Base-by-base conservation (phyloP, 2,888 invertebrate species). In the Cynaeus angustus region DNA sequence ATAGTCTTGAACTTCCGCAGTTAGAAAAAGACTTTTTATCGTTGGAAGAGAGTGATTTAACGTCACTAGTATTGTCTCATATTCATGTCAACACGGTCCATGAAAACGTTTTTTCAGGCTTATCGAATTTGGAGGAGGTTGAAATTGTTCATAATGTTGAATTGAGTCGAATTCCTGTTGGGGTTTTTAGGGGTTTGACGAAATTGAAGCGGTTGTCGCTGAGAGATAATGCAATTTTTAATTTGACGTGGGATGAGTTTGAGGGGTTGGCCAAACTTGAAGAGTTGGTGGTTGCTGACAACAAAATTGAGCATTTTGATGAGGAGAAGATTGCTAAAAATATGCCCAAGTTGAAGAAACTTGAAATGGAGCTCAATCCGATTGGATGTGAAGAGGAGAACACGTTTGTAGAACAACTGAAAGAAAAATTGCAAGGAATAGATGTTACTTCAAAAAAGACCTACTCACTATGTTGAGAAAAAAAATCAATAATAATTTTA, bases 231-330 rank as follows among this genome's bases (percentile, higher is more conserved):
- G 16, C 10, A 13, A 12, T 64, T 9, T 4, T 3, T 4, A 26
- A 28, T 8, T 43, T 64, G 10, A 43, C 53, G 10, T 64, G 64
- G 64, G 53, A 64, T 8, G 64, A 64, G 13, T 53, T 64, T 9
- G 28, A 64, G n/a, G 52, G 52, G 13, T 43, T 64, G 9, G 1
- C 43, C 10, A 21, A 16, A 10, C 26, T 64, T 5, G 53, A 64
- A 7, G 28, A 33, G n/a, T 10, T 64, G 10, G 16, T 14, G 2
- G 10, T 64, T 41, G n/a, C 9, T 43, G 43, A 37, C 38, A 64
- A 64, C 14, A 26, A 53, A 14, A 53, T 41, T 41, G 41, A 12
- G 12, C 4, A 10, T 26, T 38, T 62, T 26, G 6, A 28, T 21
- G 50, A 28, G 4, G 12, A 28, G 3, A 50, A 50, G 26, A 50